Evolutionary conservation across 1,140 invertebrate species (phyloP).

Genomic region (Araneus ventricosus): DNA sequence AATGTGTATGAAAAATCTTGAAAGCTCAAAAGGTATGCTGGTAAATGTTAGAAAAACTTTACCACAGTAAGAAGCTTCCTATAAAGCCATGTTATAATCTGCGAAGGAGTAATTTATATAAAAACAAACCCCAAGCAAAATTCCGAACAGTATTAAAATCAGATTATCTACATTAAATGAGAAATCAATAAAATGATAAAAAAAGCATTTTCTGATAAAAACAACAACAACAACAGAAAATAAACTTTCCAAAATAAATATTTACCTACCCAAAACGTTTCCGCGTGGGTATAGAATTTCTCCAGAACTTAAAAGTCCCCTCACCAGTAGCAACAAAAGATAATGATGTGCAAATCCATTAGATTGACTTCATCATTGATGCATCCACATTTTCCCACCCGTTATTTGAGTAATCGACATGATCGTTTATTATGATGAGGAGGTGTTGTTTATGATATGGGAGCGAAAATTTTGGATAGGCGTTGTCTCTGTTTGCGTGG

Average conservation of each 20-base stretch:
- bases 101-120: no score
- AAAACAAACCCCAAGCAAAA: no score
- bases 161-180: no score
- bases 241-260: background rate
- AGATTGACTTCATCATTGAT: background rate
- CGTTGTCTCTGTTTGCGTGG: background rate
- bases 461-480: background rate
- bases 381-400: background rate
- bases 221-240: no score
- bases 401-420: background rate
- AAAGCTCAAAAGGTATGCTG: no score
- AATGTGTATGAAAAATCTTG: no score
- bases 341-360: background rate
- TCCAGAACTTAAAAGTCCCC: background rate
- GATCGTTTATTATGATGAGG: conserved; percentile 30
- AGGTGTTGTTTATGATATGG: background rate
- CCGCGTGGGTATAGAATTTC: background rate
- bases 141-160: no score
- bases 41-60: no score
- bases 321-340: conserved; percentile 11
- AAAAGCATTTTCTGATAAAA: background rate
- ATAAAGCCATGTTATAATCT: no score
- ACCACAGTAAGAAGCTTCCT: no score
- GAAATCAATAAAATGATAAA: no score
- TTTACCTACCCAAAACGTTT: background rate